Conservation (phyloP, 2,113 vertebrate species). For the Tetrax tetrax region DNA sequence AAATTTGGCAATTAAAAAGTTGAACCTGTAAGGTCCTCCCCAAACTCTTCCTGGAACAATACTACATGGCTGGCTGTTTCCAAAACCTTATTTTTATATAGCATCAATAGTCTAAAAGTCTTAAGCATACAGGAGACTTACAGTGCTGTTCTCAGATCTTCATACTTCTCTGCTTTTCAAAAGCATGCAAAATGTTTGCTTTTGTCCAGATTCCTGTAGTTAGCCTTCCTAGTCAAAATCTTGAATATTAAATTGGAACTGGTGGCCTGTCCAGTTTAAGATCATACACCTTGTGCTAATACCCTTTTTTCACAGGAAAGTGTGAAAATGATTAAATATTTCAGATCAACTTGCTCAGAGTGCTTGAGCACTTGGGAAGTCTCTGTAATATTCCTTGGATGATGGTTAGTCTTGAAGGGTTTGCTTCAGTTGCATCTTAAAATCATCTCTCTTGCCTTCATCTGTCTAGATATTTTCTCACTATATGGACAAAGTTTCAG, state of each 20-base stretch:
- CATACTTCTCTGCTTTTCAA: background rate
- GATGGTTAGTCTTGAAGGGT: background rate
- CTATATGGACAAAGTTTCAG: background rate
- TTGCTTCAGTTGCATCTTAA: background rate
- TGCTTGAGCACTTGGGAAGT: background rate
- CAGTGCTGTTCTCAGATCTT: background rate
- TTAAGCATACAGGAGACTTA: background rate
- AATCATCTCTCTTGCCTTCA: background rate
- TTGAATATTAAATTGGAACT: background rate
- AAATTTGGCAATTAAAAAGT: background rate
- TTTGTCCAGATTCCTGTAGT: background rate
- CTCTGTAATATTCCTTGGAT: background rate
- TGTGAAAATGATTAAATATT: background rate
- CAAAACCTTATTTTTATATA: background rate
- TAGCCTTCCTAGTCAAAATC: background rate
- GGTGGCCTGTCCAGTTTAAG: background rate
- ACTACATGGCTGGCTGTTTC: background rate
- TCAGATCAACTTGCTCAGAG: background rate
- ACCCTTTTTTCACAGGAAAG: background rate
- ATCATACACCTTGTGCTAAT: background rate
- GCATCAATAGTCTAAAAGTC: background rate
- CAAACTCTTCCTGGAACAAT: background rate
- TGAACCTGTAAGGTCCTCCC: background rate
- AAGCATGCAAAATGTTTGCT: background rate
- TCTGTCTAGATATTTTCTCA: background rate